Conservation (phyloP, 1,140 invertebrate genomes). For the Magallana ariakensis region DNA sequence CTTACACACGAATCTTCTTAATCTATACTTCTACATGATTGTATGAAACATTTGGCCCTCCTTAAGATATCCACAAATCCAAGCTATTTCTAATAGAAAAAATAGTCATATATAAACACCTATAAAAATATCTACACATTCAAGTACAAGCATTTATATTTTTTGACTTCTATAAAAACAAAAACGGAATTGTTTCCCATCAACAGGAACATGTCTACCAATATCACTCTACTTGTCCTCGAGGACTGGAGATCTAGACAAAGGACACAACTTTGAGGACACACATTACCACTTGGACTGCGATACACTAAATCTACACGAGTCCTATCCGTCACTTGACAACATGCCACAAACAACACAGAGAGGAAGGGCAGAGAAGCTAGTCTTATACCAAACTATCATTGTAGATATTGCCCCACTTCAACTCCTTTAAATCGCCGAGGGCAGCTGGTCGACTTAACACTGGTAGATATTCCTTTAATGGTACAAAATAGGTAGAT, state of each 20-base stretch:
- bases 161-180: too few relatives aligned
- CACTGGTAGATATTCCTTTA: slow-evolving; percentile 78
- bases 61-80: too few relatives aligned
- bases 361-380: slow-evolving; percentile 4
- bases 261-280: not conserved
- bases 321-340: not conserved
- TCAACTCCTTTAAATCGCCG: slow-evolving; percentile 70
- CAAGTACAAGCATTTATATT: too few relatives aligned
- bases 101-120: too few relatives aligned
- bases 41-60: too few relatives aligned
- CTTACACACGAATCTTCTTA: too few relatives aligned
- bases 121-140: too few relatives aligned
- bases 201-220: not conserved
- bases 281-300: not conserved
- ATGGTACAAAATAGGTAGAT: slow-evolving; percentile 10
- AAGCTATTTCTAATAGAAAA: too few relatives aligned
- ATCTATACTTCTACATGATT: too few relatives aligned
- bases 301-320: not conserved
- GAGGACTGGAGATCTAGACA: not conserved
- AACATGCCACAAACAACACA: slow-evolving; percentile 33
- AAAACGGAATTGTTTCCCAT: not conserved
- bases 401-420: slow-evolving; percentile 76
- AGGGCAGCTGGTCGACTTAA: slow-evolving; percentile 73
- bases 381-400: slow-evolving; percentile 70
- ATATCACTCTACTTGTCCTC: not conserved